Evolutionary conservation across 2,888 invertebrate species (phyloP).

Genomic region (Xylocampa areola): DNA sequence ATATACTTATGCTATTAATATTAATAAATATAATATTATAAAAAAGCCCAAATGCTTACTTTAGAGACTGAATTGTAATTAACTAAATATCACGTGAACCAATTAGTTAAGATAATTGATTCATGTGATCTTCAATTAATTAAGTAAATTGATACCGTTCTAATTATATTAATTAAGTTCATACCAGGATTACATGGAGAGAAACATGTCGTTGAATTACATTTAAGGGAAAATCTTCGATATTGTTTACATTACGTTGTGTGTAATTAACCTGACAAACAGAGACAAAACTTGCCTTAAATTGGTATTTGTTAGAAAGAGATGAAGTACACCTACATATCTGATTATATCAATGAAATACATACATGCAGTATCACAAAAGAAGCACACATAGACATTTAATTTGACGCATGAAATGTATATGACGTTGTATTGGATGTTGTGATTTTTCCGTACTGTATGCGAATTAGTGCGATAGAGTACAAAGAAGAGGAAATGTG

Average conservation of each 20-base stretch:
- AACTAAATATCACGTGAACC: not conserved
- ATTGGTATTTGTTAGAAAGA: slow-evolving; percentile 14
- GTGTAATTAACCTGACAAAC: not conserved
- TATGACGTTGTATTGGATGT: not conserved
- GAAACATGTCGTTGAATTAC: not conserved
- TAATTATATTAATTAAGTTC: not conserved
- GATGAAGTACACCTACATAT: slow-evolving; percentile 23
- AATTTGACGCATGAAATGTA: not conserved
- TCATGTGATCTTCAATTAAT: not conserved
- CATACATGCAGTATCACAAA: slow-evolving; percentile 11
- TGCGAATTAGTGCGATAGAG: too few species aligned
- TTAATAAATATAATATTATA: too few species aligned
- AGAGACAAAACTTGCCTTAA: not conserved
- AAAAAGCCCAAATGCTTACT: too few species aligned
- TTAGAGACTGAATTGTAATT: not conserved
- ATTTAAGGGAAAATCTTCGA: too few species aligned
- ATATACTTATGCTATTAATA: too few species aligned
- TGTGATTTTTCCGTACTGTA: not conserved
- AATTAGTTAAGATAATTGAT: not conserved
- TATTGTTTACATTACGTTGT: not conserved
- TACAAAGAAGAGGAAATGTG: too few species aligned
- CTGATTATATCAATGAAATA: slow-evolving; percentile 39
- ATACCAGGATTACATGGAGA: too few species aligned
- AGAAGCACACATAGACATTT: slow-evolving; percentile 2
- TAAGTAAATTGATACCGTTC: not conserved